Percentiles rank a stretch among this genome's conserved stretches.
These are phyloP conservation scores for Microcebus tavaratra DNA, from an alignment of 2,113 vertebrate genomes.

Conservation along the genomic window DNA sequence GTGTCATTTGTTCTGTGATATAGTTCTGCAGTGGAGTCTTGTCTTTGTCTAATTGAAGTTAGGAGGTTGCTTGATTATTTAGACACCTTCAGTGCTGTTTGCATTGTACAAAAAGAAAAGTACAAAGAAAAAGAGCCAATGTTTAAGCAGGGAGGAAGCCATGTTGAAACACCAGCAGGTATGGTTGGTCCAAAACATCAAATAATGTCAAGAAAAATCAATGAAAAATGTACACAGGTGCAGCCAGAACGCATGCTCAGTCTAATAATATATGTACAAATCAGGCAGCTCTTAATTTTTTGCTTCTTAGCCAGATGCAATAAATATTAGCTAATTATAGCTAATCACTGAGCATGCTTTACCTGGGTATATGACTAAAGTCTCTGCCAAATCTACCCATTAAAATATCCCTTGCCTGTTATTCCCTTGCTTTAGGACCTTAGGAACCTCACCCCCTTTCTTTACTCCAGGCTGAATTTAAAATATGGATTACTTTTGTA, in stretches of 20 bases:
- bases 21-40: background rate
- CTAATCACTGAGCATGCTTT: background rate
- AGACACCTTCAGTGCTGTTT: conserved; percentile 27
- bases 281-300: background rate
- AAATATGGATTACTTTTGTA: background rate
- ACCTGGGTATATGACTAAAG: background rate
- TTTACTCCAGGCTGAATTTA: background rate
- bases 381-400: background rate
- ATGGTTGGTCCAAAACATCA: background rate
- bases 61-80: background rate
- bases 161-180: background rate
- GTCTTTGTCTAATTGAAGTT: background rate
- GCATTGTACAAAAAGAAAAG: background rate
- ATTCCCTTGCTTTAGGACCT: background rate
- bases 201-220: background rate
- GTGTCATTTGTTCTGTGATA: background rate
- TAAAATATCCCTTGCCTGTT: background rate
- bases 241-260: background rate
- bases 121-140: background rate
- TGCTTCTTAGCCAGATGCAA: conserved; percentile 16
- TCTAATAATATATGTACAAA: conserved; percentile 13
- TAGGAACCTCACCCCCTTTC: background rate
- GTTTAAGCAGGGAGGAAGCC: conserved; percentile 50
- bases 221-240: background rate
- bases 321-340: background rate